These are phyloP conservation scores for Dendrolimus pini DNA, from an alignment of 2,888 invertebrate species.

Conservation along the genomic window DNA sequence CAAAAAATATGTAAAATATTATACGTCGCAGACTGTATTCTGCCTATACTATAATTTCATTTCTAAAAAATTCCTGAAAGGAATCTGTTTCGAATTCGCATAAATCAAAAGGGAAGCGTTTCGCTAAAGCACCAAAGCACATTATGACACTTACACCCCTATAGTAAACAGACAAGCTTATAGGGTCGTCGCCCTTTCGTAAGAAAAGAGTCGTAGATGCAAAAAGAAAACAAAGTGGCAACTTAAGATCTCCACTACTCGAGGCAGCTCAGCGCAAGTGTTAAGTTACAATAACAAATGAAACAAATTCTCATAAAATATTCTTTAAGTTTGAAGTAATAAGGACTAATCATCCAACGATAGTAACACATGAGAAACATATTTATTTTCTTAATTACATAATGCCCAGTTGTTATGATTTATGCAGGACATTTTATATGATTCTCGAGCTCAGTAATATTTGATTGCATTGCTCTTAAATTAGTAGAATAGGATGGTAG, in stretches of 20 bases:
- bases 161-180: conserved; percentile 28
- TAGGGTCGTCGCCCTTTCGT: conserved; percentile 62
- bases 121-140: too few relatives aligned
- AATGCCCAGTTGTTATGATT: background rate
- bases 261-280: conserved; percentile 37
- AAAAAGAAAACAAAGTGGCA: conserved; percentile 70
- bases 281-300: conserved; percentile 67
- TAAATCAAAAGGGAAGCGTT: too few relatives aligned
- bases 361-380: background rate
- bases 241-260: conserved; percentile 61
- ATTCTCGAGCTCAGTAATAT: too few relatives aligned
- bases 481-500: too few relatives aligned
- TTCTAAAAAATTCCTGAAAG: too few relatives aligned
- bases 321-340: conserved; percentile 13
- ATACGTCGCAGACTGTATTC: too few relatives aligned
- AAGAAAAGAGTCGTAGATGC: conserved; percentile 44
- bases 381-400: conserved; percentile 1
- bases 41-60: too few relatives aligned
- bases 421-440: too few relatives aligned
- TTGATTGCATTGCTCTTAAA: too few relatives aligned
- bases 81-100: too few relatives aligned
- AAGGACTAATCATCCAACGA: conserved; percentile 7
- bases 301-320: conserved; percentile 12
- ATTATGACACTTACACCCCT: conserved; percentile 30
- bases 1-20: too few relatives aligned